Conservation (phyloP, 2,888 invertebrate genomes). For the Latrodectus elegans region DNA sequence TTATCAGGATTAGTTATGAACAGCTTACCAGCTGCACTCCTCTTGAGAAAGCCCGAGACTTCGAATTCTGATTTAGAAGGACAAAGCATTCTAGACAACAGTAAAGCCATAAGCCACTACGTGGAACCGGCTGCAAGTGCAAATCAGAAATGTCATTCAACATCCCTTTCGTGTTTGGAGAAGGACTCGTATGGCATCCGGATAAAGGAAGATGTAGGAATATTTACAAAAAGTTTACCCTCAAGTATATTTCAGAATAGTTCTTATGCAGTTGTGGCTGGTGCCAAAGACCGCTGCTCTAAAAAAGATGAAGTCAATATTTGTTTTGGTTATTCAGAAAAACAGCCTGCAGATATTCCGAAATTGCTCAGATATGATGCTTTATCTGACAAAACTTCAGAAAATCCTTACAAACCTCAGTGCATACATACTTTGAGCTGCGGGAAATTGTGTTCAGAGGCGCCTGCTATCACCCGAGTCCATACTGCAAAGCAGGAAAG, state of each 20-base stretch:
- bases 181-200: not conserved
- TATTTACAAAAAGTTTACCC: not conserved
- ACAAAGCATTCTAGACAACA: not conserved
- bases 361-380: too few relatives aligned
- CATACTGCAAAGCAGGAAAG: not conserved
- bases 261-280: not conserved
- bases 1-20: slow-evolving; percentile 30
- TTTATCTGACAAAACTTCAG: not conserved
- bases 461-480: not conserved
- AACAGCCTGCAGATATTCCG: not conserved
- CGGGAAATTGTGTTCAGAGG: not conserved
- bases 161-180: not conserved
- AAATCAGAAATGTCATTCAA: not conserved
- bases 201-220: not conserved
- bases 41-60: not conserved
- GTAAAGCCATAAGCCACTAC: not conserved
- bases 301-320: not conserved
- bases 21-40: slow-evolving; percentile 26
- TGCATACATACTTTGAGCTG: not conserved
- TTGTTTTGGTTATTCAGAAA: not conserved
- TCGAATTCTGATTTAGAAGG: not conserved
- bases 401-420: not conserved
- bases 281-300: not conserved
- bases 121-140: not conserved
- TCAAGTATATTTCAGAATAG: not conserved